Evolutionary conservation across 1,140 invertebrate species (phyloP), one percentile per base, ranked within the genome.

Genomic region (Sinella curviseta): DNA sequence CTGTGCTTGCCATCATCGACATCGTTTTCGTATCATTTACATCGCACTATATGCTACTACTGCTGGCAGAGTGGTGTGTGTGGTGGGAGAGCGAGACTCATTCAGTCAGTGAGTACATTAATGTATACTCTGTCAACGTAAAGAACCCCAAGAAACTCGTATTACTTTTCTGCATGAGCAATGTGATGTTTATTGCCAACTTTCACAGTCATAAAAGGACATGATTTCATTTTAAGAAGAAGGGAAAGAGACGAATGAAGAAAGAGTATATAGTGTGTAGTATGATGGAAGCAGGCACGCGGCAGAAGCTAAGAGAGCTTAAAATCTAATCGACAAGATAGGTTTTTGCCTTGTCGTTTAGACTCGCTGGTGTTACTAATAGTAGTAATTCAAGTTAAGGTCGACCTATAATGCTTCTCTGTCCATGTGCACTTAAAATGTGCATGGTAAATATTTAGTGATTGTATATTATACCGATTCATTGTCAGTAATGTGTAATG

Each of bases 171-270:
- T 24, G 12, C n/a, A 12, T 60, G n/a, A 12, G 55, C 55, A 24
- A 60, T 60, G 55, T 60, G 55, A 60, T 60, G 55, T 60, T 60
- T 60, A 60, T 60, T 60, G 55, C 55, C 55, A 60, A 60, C 55
- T 60, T 60, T 60, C 55, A 60, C 55, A 60, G 55, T 60, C 55
- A 60, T 60, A 60, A 60, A 60, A 60, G 55, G 55, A 60, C 55
- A 60, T 60, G 55, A 26, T 26, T 60, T 60, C 55, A 24, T 60
- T 17, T 60, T 60, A 60, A 60, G 55, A 60, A 60, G 55, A n/a
- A n/a, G n/a, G n/a, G n/a, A n/a, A n/a, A n/a, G 24, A 60, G 55
- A n/a, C 24, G 55, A 60, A 8, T 12, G 55, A 60, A 48, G 39
- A 48, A 48, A 8, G 39, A 48, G n/a, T n/a, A n/a, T n/a, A n/a